Evolutionary conservation across 92 coral and sea anemone species (phyloP).

Genomic region (Heliopora coerulea): DNA sequence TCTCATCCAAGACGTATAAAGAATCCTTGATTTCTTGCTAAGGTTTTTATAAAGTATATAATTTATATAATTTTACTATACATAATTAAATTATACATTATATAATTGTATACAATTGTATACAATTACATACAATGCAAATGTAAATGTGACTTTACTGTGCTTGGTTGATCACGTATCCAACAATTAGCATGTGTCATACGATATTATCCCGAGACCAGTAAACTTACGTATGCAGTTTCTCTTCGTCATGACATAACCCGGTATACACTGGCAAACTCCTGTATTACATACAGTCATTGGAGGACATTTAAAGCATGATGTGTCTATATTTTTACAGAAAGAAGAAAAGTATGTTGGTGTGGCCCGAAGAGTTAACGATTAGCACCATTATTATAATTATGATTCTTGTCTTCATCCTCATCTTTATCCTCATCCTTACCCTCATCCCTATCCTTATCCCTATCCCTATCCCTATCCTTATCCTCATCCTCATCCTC

Average conservation of each 20-base stretch:
- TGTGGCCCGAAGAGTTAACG: too few relatives aligned
- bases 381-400: not conserved
- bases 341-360: not conserved
- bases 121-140: too few relatives aligned
- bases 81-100: too few relatives aligned
- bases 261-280: conserved; percentile 26
- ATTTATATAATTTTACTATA: too few relatives aligned
- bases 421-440: not conserved
- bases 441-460: not conserved
- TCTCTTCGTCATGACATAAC: conserved; percentile 13
- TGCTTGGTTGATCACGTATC: too few relatives aligned
- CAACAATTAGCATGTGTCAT: too few relatives aligned
- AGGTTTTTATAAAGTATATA: too few relatives aligned
- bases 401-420: not conserved
- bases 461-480: not conserved
- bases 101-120: too few relatives aligned
- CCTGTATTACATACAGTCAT: conserved; percentile 29
- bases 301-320: conserved; percentile 32
- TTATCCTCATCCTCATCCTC: not conserved
- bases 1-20: too few relatives aligned
- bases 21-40: too few relatives aligned
- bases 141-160: too few relatives aligned
- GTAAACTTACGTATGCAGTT: conserved; percentile 28
- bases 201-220: not conserved
- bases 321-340: not conserved